These are phyloP conservation scores for Myopa tessellatipennis DNA, from an alignment of 2,888 invertebrate species.

Conservation along the genomic window DNA sequence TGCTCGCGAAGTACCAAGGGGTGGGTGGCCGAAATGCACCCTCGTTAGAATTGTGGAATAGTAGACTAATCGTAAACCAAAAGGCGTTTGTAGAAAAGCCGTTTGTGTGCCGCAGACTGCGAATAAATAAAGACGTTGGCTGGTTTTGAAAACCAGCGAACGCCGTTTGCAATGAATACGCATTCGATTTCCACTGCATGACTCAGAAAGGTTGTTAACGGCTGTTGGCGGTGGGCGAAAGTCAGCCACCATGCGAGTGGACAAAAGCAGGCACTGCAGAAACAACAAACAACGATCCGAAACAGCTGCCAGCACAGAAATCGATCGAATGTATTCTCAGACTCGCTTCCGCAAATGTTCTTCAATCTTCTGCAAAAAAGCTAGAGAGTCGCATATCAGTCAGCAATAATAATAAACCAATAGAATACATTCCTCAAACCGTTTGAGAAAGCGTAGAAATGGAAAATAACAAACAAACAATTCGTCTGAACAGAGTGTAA, in stretches of 20 bases:
- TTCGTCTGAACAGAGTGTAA: no score
- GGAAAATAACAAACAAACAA: no score
- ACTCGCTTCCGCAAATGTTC: not conserved
- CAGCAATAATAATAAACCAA: no score
- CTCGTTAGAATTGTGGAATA: not conserved
- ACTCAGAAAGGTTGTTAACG: not conserved
- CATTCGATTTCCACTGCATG: not conserved
- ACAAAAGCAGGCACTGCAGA: not conserved
- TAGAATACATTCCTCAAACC: no score
- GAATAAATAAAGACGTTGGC: not conserved
- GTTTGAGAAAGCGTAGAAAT: no score
- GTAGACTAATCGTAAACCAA: not conserved
- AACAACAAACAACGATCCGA: not conserved
- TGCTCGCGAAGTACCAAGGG: not conserved
- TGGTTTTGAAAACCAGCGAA: not conserved
- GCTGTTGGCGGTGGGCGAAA: no score
- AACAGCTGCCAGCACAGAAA: no score
- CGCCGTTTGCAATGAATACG: not conserved
- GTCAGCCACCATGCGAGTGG: not conserved
- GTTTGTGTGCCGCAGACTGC: not conserved
- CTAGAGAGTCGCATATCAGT: no score
- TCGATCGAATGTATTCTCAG: no score
- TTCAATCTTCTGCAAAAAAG: not conserved
- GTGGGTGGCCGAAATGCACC: not conserved
- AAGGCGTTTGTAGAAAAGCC: no score